A percentile compares a stretch with the other conserved stretches of the same genome.
Conservation (phyloP, 2,797 vertebrate species). For the Sylvilagus floridanus region DNA sequence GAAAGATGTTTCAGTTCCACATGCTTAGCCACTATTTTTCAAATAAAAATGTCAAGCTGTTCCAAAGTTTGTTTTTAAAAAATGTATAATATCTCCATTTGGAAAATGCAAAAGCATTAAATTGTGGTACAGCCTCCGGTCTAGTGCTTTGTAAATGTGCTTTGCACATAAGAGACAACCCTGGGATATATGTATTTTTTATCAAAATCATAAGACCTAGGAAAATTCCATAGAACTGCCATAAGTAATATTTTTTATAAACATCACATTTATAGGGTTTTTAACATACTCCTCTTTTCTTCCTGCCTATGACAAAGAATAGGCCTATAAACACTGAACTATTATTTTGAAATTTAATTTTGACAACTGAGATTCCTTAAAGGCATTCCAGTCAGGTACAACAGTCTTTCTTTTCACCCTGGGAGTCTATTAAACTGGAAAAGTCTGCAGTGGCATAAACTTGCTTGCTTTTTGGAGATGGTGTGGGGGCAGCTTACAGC, state of each 20-base stretch:
- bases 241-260: conserved; percentile 43
- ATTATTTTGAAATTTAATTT: conserved; percentile 65
- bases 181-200: not conserved
- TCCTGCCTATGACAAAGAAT: not conserved
- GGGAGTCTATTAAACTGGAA: conserved; percentile 22
- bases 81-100: not conserved
- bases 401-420: conserved; percentile 20
- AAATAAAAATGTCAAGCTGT: conserved; percentile 20
- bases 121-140: conserved; percentile 1
- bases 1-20: not conserved
- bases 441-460: not conserved
- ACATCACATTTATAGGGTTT: conserved; percentile 13
- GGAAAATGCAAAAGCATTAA: rapidly evolving
- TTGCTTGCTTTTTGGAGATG: not conserved
- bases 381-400: conserved; percentile 39
- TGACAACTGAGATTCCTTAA: not conserved
- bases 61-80: conserved; percentile 39
- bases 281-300: conserved; percentile 31
- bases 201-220: conserved; percentile 22
- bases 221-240: conserved; percentile 17
- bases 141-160: conserved; percentile 36
- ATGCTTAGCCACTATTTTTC: not conserved
- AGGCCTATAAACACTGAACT: conserved; percentile 18
- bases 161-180: conserved; percentile 34
- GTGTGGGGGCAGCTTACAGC: not conserved